These are phyloP conservation scores for Cylindroiulus punctatus DNA, from an alignment of 2,888 invertebrate species.

Conservation along the genomic window DNA sequence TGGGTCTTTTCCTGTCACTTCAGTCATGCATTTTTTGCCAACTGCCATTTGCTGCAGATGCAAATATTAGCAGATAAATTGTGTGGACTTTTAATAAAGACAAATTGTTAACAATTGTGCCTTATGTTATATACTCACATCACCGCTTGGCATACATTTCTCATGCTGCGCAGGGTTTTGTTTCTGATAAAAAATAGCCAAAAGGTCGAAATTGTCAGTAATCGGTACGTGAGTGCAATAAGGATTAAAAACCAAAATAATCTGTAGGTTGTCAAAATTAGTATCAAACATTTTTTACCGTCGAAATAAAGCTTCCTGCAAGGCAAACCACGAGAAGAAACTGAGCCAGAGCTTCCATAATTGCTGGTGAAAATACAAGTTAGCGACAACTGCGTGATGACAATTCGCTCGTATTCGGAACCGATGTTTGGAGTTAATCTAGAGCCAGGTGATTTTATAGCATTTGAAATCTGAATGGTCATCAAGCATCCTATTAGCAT, in stretches of 20 bases:
- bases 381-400: not conserved
- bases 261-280: not conserved
- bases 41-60: constrained; percentile 37
- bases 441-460: constrained; percentile 2
- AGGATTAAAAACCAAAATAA: not conserved
- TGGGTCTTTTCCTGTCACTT: constrained; percentile 46
- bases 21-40: constrained; percentile 7
- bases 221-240: not conserved
- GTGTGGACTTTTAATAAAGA: too few species aligned
- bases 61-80: too few species aligned
- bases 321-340: constrained; percentile 3
- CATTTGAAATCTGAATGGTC: not conserved
- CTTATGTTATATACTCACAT: not conserved
- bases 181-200: not conserved
- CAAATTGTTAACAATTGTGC: not conserved
- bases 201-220: not conserved
- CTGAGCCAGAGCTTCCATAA: not conserved
- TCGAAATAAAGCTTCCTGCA: not conserved
- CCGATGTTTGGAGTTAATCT: not conserved
- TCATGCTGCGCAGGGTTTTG: constrained; percentile 3
- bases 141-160: constrained; percentile 7
- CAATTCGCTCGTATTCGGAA: not conserved
- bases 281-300: not conserved
- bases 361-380: not conserved
- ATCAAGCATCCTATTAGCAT: not conserved